Evolutionary conservation across 2,113 vertebrate genomes (phyloP).

Genomic region (Hylia prasina): DNA sequence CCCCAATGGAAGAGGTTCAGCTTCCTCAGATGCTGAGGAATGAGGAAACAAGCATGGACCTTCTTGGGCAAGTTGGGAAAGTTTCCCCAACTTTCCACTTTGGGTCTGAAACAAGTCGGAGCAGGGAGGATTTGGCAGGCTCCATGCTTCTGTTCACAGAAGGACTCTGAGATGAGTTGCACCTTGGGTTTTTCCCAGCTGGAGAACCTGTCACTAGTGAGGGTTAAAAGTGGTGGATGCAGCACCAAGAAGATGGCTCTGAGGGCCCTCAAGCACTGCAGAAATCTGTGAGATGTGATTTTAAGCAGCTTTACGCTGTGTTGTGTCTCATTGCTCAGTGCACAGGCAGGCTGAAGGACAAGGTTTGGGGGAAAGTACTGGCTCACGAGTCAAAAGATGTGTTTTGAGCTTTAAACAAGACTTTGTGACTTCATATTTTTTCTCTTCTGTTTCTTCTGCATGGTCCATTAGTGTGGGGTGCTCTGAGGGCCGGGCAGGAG

Average conservation of each 20-base stretch:
- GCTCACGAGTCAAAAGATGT: not conserved
- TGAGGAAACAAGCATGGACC: fast-evolving
- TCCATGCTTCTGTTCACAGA: not conserved
- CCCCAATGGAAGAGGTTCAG: not conserved
- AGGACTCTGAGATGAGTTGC: fast-evolving
- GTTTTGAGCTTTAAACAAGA: not conserved
- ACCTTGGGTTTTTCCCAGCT: not conserved
- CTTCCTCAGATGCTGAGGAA: not conserved
- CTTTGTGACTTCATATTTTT: not conserved
- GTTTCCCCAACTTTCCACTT: not conserved
- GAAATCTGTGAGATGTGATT: not conserved
- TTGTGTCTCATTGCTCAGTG: not conserved
- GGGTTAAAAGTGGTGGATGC: not conserved
- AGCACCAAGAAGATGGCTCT: not conserved
- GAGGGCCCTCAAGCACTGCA: not conserved
- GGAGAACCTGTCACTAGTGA: not conserved
- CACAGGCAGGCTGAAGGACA: not conserved
- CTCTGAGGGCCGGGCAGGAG: not conserved
- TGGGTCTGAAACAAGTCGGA: not conserved
- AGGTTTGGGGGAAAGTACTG: not conserved
- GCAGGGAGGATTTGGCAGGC: not conserved
- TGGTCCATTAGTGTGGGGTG: not conserved
- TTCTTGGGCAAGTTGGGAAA: too few relatives aligned
- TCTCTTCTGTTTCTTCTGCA: not conserved
- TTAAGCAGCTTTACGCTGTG: not conserved